These are phyloP conservation scores for Drosophila ezoana DNA, from an alignment of 2,888 invertebrate species.

Conservation along the genomic window DNA sequence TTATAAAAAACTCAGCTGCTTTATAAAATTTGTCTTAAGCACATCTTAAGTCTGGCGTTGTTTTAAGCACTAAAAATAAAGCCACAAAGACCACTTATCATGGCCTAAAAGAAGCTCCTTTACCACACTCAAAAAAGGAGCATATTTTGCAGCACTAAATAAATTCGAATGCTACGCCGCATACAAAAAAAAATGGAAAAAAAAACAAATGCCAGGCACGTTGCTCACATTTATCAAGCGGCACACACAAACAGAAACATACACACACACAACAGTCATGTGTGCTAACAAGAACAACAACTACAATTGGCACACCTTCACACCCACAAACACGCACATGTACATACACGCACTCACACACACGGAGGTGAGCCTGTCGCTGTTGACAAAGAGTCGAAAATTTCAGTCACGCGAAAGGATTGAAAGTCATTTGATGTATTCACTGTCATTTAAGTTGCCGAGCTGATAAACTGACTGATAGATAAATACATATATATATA, in stretches of 20 bases:
- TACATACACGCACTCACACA: constrained; percentile 1
- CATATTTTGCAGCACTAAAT: constrained; percentile 33
- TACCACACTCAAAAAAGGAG: constrained; percentile 6
- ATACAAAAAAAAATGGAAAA: constrained; percentile 9
- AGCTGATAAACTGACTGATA: constrained; percentile 66
- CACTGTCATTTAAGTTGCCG: constrained; percentile 75
- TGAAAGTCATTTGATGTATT: constrained; percentile 79
- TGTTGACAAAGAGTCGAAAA: constrained; percentile 76
- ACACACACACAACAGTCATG: constrained; percentile 30
- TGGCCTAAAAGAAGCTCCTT: constrained; percentile 15
- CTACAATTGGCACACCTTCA: constrained; percentile 46
- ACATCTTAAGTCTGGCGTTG: constrained; percentile 1
- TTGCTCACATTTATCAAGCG: constrained; percentile 69
- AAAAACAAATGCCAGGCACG: constrained; percentile 64
- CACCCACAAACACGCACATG: constrained; percentile 19
- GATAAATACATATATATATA: constrained; percentile 37
- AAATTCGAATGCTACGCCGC: constrained; percentile 31
- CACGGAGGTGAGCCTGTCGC: constrained; percentile 47
- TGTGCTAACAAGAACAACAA: constrained; percentile 64
- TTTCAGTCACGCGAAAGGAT: constrained; percentile 80
- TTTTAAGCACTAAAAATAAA: constrained; percentile 20
- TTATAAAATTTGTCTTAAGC: background rate
- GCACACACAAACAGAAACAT: background rate
- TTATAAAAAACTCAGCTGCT: background rate
- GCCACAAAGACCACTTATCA: constrained; percentile 24